Evolutionary conservation across 2,888 invertebrate species (phyloP).

Genomic region (Drosophila cognata): DNA sequence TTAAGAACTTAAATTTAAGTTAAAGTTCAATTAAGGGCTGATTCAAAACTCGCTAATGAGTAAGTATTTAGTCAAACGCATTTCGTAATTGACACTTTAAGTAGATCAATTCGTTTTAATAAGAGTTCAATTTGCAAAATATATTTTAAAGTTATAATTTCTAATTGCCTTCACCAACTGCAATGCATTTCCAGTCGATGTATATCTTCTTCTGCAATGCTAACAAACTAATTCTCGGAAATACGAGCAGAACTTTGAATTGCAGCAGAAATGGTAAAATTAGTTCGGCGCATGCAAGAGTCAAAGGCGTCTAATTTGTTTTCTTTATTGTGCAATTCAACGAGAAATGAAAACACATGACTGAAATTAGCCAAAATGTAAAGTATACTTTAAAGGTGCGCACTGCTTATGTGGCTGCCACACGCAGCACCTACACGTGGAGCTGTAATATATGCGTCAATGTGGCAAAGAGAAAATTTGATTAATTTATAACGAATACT

Average conservation of each 20-base stretch:
- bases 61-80: not conserved
- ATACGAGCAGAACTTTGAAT: constrained; percentile 23
- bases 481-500: constrained; percentile 62
- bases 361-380: constrained; percentile 57
- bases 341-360: constrained; percentile 49
- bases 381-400: constrained; percentile 54
- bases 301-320: constrained; percentile 21
- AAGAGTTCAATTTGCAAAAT: not conserved
- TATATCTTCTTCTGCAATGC: not conserved
- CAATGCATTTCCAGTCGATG: not conserved
- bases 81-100: not conserved
- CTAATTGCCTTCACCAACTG: not conserved
- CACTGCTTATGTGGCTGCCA: constrained; percentile 17
- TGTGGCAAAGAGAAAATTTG: constrained; percentile 59
- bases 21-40: not conserved
- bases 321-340: constrained; percentile 9
- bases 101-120: not conserved
- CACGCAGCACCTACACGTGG: constrained; percentile 6
- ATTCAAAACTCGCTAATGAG: too few relatives aligned
- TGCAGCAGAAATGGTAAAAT: constrained; percentile 68
- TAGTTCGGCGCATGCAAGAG: constrained; percentile 60
- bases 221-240: constrained; percentile 32
- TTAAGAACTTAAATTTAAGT: not conserved
- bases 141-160: not conserved
- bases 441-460: constrained; percentile 26